A percentile compares a stretch with the other conserved stretches of the same genome.
These are phyloP conservation scores for Conops quadrifasciatus DNA, from an alignment of 2,888 invertebrate species.

Conservation along the genomic window DNA sequence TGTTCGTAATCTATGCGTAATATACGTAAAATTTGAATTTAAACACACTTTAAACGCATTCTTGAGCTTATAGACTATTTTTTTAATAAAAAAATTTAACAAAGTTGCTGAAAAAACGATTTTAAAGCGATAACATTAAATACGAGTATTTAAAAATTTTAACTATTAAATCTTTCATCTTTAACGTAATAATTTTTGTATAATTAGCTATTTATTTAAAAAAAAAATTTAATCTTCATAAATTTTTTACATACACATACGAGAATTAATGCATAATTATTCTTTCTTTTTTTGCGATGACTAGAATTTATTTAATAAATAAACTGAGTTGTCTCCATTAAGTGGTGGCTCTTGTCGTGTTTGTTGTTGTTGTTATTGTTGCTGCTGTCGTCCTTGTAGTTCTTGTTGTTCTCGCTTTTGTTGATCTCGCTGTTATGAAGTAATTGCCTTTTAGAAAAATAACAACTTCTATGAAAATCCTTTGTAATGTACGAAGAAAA, in stretches of 20 bases:
- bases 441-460: conserved; percentile 38
- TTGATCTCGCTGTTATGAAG: conserved; percentile 41
- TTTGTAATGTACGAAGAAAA: conserved; percentile 95
- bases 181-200: conserved; percentile 33
- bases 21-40: conserved; percentile 24
- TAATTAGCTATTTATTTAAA: conserved; percentile 35
- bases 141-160: conserved; percentile 30
- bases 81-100: conserved; percentile 11
- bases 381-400: neutral
- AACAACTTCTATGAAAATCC: conserved; percentile 70
- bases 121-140: conserved; percentile 36
- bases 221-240: conserved; percentile 29
- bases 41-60: conserved; percentile 15
- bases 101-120: conserved; percentile 25
- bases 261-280: conserved; percentile 14
- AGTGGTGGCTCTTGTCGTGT: neutral
- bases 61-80: conserved; percentile 23
- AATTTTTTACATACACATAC: conserved; percentile 6
- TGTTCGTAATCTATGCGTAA: conserved; percentile 9
- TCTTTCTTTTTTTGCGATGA: neutral
- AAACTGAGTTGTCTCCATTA: neutral
- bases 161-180: conserved; percentile 39
- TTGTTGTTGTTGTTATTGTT: neutral
- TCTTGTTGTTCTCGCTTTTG: conserved; percentile 35
- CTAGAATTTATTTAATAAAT: conserved; percentile 22